Conservation (phyloP, 2,888 invertebrate species). For the Eudemis profundana region DNA sequence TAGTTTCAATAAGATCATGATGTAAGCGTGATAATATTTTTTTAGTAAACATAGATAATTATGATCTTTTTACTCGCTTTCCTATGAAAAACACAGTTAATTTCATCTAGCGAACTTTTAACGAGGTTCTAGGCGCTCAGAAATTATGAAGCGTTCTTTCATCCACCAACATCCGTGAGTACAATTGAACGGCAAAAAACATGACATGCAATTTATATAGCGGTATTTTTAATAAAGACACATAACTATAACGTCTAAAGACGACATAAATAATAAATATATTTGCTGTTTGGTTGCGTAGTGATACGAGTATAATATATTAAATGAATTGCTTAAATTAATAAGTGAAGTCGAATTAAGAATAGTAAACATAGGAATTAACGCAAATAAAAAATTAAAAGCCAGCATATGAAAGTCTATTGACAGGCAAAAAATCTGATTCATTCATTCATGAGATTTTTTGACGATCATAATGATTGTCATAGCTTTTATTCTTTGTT, state of each 20-base stretch:
- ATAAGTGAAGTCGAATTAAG: slow-evolving; percentile 3
- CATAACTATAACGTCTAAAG: slow-evolving; percentile 34
- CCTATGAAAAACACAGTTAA: too few species aligned
- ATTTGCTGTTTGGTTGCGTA: slow-evolving; percentile 30
- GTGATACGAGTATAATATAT: slow-evolving; percentile 26
- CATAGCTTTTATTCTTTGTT: slow-evolving; percentile 7
- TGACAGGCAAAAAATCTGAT: too few species aligned
- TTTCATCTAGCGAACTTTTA: too few species aligned
- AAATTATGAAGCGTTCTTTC: slow-evolving; percentile 2
- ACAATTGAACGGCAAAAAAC: background rate
- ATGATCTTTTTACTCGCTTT: too few species aligned
- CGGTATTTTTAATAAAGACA: slow-evolving; percentile 10
- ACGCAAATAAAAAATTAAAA: background rate
- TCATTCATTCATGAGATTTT: too few species aligned
- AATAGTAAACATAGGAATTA: background rate
- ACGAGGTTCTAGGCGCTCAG: background rate
- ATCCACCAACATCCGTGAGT: background rate
- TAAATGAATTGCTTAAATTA: slow-evolving; percentile 20
- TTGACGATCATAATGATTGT: background rate
- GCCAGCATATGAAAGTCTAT: too few species aligned
- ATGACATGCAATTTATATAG: slow-evolving; percentile 31
- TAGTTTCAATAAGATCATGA: too few species aligned
- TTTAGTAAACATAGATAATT: too few species aligned
- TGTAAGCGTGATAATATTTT: too few species aligned
- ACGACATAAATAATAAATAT: slow-evolving; percentile 20